Conservation (phyloP, 2,888 invertebrate genomes). For the Trypoxylon attenuatum region DNA sequence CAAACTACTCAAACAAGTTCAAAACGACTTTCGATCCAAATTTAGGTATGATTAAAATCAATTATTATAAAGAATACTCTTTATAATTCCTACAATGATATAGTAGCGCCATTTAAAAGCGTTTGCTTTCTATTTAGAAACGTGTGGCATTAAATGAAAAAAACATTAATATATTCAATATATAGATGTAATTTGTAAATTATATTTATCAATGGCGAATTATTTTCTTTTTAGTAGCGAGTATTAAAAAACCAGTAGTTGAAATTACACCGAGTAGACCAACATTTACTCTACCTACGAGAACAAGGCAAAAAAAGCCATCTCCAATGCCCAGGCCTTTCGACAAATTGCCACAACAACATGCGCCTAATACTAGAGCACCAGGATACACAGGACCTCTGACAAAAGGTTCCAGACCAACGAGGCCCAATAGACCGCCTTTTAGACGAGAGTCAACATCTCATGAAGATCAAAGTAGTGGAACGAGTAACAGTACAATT, state of each 20-base stretch:
- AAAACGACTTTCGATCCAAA: conserved; percentile 45
- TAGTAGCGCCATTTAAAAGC: too few species aligned
- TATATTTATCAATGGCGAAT: too few species aligned
- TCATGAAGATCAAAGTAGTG: conserved; percentile 48
- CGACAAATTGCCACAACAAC: conserved; percentile 71
- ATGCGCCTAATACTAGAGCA: conserved; percentile 71
- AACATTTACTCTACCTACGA: conserved; percentile 49
- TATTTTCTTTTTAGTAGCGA: too few species aligned
- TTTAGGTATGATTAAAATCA: not conserved
- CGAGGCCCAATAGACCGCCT: conserved; percentile 64
- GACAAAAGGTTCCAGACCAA: conserved; percentile 55
- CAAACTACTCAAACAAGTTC: conserved; percentile 57
- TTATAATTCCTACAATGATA: too few species aligned
- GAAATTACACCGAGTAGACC: conserved; percentile 58
- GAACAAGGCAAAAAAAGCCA: conserved; percentile 65
- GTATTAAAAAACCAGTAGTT: conserved; percentile 52
- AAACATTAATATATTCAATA: not conserved
- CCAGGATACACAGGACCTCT: conserved; percentile 71
- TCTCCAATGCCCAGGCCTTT: conserved; percentile 62
- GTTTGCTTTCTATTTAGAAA: too few species aligned
- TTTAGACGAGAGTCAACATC: conserved; percentile 67
- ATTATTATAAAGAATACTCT: not conserved
- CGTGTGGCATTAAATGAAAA: not conserved
- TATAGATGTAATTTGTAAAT: too few species aligned
- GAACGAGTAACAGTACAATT: conserved; percentile 46